Evolutionary conservation across 2,888 invertebrate species (phyloP).

Genomic region (Xylocampa areola): DNA sequence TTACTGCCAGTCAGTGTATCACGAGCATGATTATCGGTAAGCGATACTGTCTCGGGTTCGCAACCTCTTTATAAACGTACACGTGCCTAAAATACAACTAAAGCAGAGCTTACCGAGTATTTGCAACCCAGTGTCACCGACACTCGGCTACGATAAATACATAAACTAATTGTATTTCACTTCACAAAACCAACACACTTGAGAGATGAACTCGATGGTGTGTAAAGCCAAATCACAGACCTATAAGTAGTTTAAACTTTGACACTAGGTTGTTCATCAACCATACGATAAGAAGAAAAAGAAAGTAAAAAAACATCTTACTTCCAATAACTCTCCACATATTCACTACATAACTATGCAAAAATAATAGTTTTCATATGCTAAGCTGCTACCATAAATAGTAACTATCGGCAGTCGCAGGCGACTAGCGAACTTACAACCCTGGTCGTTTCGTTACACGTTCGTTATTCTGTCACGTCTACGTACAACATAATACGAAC

Average conservation of each 20-base stretch:
- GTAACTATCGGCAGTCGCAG: slow-evolving; percentile 21
- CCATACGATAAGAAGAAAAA: no score
- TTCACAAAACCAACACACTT: no score
- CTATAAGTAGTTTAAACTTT: no score
- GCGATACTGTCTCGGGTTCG: background rate
- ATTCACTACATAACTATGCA: slow-evolving; percentile 13
- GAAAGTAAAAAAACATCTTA: no score
- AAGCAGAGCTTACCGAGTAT: background rate
- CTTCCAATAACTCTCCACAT: slow-evolving; percentile 3
- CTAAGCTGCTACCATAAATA: slow-evolving; percentile 36
- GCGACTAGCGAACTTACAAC: slow-evolving; percentile 46
- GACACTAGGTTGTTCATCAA: no score
- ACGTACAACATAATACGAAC: slow-evolving; percentile 65
- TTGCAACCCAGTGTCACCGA: background rate
- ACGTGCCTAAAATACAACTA: no score
- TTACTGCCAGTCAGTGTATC: background rate
- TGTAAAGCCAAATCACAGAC: no score
- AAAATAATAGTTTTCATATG: slow-evolving; percentile 34
- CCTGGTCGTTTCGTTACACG: slow-evolving; percentile 40
- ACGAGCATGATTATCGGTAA: background rate
- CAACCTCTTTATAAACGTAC: slow-evolving; percentile 4
- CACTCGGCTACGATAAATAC: background rate
- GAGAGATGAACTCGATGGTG: no score
- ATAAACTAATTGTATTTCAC: background rate
- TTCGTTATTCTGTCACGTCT: slow-evolving; percentile 51